Base-by-base conservation (phyloP, 2,888 invertebrate species). In the Trachelus tabidus region DNA sequence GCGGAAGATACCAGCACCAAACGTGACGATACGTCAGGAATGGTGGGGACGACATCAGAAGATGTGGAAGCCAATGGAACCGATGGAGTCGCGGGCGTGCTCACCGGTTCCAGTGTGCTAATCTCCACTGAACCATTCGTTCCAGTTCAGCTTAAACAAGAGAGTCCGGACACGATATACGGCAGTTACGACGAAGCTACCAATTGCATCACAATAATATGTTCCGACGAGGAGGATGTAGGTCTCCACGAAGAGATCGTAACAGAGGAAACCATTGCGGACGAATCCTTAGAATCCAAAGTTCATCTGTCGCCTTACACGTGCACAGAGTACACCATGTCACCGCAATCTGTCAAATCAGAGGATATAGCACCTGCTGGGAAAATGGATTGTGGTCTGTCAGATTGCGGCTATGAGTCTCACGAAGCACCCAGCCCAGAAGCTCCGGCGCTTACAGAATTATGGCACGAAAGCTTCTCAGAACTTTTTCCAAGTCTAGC, bases 21-120 rank as follows among this genome's bases (percentile, higher is more conserved):
- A 93, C 84, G 92, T 93, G 79, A 90, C 86, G 78, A 94, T 91
- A 86, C 93, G 94, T 91, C 93, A 94, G 89, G 95, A 95, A 87
- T 97, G 97, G 97, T 97, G 97, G 97, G 96, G 97, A 81, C 95
- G 95, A 76, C 96, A 96, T 89, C 97, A 97, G 92, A 96, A 94
- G 92, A 95, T 93, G 87, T 97, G 97, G 97, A 97, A 96, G 91
- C 97, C 97, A 85, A 93, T 96, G 89, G 93, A 94, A 85, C 92
- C 93, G 90, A 89, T 91, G 86, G 93, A 92, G 56, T 56, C 56
- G 23, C 56, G 56, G 23, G 56, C 56, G 56, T 9, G 56, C 2
- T n/a, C 93, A 93, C 92, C 92, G 83, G 81, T 83, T 83, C 80
- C 79, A 83, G 79, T 82, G 40, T 79, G 56, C 56, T 56, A 23